Evolutionary conservation across 2,797 vertebrate species (phyloP), one percentile per base, ranked within the genome.

Genomic region (Sebastes variabilis): DNA sequence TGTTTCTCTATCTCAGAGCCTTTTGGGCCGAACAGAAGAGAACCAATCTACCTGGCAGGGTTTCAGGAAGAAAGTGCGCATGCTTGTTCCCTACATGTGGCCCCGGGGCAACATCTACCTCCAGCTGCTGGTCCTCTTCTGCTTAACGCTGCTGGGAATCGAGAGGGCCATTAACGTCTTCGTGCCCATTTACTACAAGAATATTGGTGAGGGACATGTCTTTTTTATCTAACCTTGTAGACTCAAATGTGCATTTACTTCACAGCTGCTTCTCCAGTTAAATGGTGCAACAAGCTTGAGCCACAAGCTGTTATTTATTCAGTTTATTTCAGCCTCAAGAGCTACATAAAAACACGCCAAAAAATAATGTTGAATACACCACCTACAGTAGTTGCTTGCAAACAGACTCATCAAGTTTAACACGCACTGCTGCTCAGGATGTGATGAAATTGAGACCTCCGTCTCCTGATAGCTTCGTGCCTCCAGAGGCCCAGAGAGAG

Each of bases 11-110:
- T 30, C 25, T 66, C 59, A 98, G 97, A 95, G 91, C 0, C 94
- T 98, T 42, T 75, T 97, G 85, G 91, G 93, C 0, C 16, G 81
- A 3, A 4, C 80, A 0, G 58, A 88, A 0, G 55, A 92, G 82
- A 92, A 88, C 82, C 73, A 67, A 72, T 99, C 98, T 8, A 98
- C 98, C 1, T 99, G 98, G 98, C 89, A 91, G 85, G 96, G 94
- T 10, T 96, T 99, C 66, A 88, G 91, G 79, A 94, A 93, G 87
- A 99, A 99, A 92, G 88, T 98, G 22, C 87, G 24, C 6, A 93
- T 99, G 29, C 94, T 99, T 22, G 32, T 97, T 56, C 96, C 97
- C 0, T 99, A 99, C 92, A 94, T 99, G 94, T 99, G 98, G 98
- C 98, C 98, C 0, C 90, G 24, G 20, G 96, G 96, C 42, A 99